phyloP scores from a whole-genome alignment of 1,140 invertebrate genomes.

The Sinella curviseta region DNA sequence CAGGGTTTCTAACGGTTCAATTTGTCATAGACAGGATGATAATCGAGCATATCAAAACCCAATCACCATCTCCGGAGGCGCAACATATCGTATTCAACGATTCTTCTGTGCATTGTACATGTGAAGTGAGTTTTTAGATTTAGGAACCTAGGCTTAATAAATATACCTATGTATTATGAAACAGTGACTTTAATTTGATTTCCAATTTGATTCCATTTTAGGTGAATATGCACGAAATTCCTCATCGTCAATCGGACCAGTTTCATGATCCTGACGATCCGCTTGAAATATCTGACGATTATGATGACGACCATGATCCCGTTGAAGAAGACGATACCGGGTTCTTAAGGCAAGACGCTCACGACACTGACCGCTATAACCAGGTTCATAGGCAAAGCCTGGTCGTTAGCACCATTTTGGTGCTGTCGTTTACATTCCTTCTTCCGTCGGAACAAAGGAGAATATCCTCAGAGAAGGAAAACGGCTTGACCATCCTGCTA shows the following conservation, averaged over 20 bases:
- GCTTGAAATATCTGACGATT: background rate
- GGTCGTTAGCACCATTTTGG: background rate
- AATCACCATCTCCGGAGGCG: background rate
- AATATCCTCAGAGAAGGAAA: background rate
- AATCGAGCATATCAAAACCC: background rate
- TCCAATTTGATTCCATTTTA: background rate
- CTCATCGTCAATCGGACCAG: background rate
- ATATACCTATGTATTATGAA: background rate
- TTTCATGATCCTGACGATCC: background rate
- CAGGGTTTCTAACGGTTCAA: background rate
- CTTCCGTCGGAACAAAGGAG: background rate
- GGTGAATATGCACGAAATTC: background rate
- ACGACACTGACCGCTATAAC: background rate
- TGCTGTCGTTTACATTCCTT: background rate
- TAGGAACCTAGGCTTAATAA: background rate
- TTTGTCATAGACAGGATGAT: background rate
- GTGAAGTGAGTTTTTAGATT: background rate
- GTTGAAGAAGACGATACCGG: background rate
- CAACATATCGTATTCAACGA: background rate
- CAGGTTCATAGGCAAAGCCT: background rate
- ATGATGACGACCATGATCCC: background rate
- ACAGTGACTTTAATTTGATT: background rate
- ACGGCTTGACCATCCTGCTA: background rate
- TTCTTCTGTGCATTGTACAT: background rate
- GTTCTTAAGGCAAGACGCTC: no score